These are phyloP conservation scores for Leptosomus discolor DNA, from an alignment of 2,113 vertebrate genomes.

Conservation along the genomic window DNA sequence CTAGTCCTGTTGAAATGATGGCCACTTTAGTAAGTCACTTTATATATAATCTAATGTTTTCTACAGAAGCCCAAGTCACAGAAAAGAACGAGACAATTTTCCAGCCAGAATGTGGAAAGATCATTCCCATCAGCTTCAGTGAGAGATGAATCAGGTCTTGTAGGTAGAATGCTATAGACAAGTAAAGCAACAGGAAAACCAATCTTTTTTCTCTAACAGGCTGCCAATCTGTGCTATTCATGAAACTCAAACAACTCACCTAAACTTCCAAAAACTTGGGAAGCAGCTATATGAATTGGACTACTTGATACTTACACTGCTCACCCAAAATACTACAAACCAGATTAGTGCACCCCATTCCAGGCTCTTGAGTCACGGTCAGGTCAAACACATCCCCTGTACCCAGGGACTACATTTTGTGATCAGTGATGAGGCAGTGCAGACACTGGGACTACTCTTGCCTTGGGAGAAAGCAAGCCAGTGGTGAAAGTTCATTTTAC, in stretches of 20 bases:
- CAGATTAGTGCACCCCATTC: not conserved
- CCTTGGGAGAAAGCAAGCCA: not conserved
- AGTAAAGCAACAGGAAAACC: not conserved
- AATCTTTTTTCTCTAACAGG: not conserved
- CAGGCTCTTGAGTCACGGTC: fast-evolving
- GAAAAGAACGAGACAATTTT: not conserved
- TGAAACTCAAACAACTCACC: not conserved
- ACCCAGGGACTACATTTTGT: not conserved
- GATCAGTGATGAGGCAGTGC: not conserved
- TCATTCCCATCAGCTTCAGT: not conserved
- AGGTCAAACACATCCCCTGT: fast-evolving
- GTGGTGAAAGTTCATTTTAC: not conserved
- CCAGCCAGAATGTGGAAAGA: not conserved
- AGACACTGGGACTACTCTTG: not conserved
- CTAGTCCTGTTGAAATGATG: fast-evolving
- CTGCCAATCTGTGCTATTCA: not conserved
- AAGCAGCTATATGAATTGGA: not conserved
- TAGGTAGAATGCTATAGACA: not conserved
- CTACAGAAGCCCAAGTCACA: not conserved
- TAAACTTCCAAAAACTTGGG: not conserved
- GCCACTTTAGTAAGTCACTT: not conserved
- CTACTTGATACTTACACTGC: not conserved
- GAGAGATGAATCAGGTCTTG: not conserved
- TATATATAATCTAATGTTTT: not conserved
- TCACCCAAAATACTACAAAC: not conserved